These are phyloP conservation scores for Torymus texanus DNA, from an alignment of 2,888 invertebrate genomes.

Conservation along the genomic window DNA sequence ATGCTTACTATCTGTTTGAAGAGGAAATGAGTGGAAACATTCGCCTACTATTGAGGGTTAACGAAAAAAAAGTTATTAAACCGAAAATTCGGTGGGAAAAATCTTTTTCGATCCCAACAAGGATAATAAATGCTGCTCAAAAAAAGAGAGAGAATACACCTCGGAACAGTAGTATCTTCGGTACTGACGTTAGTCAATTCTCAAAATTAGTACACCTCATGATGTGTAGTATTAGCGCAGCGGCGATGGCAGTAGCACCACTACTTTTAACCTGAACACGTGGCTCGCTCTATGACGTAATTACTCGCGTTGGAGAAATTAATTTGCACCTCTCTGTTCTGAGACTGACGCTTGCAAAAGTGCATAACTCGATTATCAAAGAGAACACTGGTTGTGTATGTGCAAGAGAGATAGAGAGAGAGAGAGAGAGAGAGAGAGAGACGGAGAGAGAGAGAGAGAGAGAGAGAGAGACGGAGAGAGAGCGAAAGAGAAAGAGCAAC, in stretches of 20 bases:
- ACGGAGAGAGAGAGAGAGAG: too few relatives aligned
- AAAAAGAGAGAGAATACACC: not conserved
- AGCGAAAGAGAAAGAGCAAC: too few relatives aligned
- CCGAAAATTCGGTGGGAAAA: not conserved
- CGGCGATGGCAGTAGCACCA: not conserved
- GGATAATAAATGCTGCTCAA: not conserved
- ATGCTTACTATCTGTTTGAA: conserved; percentile 4
- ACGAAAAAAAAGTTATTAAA: not conserved
- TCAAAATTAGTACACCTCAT: not conserved
- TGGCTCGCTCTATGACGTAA: conserved; percentile 30
- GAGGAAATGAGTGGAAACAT: not conserved
- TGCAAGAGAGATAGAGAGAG: too few relatives aligned
- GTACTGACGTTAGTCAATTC: conserved; percentile 1
- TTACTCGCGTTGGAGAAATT: conserved; percentile 41
- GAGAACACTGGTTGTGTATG: too few relatives aligned
- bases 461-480: too few relatives aligned
- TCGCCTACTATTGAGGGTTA: too few relatives aligned
- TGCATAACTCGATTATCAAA: not conserved
- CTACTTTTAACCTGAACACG: conserved; percentile 34
- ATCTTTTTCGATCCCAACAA: not conserved
- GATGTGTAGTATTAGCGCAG: too few relatives aligned
- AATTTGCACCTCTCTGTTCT: conserved; percentile 14
- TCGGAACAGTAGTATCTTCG: not conserved
- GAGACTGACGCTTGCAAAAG: conserved; percentile 22
- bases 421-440: too few relatives aligned